phyloP scores from a whole-genome alignment of 2,888 invertebrate species.

The Amblyjoppa fuscipennis region DNA sequence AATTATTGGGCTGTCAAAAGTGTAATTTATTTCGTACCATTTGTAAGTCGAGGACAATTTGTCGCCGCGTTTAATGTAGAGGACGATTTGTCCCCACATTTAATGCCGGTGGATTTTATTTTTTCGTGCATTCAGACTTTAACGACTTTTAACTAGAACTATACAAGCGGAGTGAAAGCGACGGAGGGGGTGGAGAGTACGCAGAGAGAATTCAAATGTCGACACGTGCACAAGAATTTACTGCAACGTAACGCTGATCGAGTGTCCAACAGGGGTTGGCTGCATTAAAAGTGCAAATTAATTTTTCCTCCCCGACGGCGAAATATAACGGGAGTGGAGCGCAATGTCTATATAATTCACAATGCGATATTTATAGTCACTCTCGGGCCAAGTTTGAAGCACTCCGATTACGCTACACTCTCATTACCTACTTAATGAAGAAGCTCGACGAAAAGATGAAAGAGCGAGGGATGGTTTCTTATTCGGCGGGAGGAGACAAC shows the following conservation, averaged over 20 bases:
- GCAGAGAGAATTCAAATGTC: constrained; percentile 61
- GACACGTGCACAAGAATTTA: constrained; percentile 62
- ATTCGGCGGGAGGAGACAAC: neutral
- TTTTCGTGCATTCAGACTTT: constrained; percentile 30
- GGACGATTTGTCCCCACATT: constrained; percentile 35
- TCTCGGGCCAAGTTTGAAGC: neutral
- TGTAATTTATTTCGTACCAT: neutral
- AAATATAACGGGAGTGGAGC: constrained; percentile 3
- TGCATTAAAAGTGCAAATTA: constrained; percentile 54
- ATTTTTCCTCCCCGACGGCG: constrained; percentile 32
- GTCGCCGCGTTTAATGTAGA: neutral
- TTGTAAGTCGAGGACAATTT: neutral
- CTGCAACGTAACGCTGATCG: constrained; percentile 55
- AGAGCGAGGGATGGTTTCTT: constrained; percentile 1
- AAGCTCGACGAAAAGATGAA: neutral
- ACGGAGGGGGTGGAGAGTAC: neutral
- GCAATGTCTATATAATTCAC: constrained; percentile 16
- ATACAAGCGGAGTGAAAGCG: neutral
- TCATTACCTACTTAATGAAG: constrained; percentile 23
- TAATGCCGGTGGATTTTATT: constrained; percentile 33
- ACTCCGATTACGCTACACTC: constrained; percentile 20
- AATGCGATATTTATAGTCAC: constrained; percentile 33
- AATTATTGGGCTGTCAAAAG: neutral
- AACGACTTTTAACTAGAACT: constrained; percentile 26
- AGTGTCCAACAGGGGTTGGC: constrained; percentile 42